These are phyloP conservation scores for Apodemia hepburni DNA, from an alignment of 2,888 invertebrate species.

Conservation along the genomic window DNA sequence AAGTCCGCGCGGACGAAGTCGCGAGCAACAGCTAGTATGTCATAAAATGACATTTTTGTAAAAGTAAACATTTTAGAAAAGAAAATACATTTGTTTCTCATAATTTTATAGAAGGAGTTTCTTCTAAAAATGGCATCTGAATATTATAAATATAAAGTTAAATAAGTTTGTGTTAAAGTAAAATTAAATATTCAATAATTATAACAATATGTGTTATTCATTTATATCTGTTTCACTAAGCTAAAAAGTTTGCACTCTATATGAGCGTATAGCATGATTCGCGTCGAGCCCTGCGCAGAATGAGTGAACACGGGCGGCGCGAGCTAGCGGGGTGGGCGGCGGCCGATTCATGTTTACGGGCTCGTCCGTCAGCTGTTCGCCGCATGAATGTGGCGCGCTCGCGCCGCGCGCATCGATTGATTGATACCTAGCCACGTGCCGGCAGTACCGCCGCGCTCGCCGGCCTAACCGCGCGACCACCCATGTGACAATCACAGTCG, in stretches of 20 bases:
- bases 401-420: conserved; percentile 71
- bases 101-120: too few relatives aligned
- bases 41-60: too few relatives aligned
- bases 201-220: background rate
- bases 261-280: background rate
- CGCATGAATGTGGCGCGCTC: conserved; percentile 72
- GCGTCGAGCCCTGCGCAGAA: conserved; percentile 34
- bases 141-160: too few relatives aligned
- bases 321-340: conserved; percentile 36
- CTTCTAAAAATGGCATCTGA: too few relatives aligned
- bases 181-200: too few relatives aligned
- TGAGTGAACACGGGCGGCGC: conserved; percentile 34
- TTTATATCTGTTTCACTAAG: background rate
- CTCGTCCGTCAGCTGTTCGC: conserved; percentile 75
- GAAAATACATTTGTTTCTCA: too few relatives aligned
- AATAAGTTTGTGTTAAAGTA: too few relatives aligned
- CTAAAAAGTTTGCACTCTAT: background rate
- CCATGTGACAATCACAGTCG: conserved; percentile 41
- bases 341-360: conserved; percentile 75
- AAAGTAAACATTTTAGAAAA: too few relatives aligned
- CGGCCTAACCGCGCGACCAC: conserved; percentile 55
- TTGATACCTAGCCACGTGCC: conserved; percentile 56
- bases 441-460: conserved; percentile 57
- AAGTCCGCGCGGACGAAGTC: too few relatives aligned
- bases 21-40: too few relatives aligned